Base-by-base conservation (phyloP, 2,113 vertebrate genomes). In the Bubalus kerabau region DNA sequence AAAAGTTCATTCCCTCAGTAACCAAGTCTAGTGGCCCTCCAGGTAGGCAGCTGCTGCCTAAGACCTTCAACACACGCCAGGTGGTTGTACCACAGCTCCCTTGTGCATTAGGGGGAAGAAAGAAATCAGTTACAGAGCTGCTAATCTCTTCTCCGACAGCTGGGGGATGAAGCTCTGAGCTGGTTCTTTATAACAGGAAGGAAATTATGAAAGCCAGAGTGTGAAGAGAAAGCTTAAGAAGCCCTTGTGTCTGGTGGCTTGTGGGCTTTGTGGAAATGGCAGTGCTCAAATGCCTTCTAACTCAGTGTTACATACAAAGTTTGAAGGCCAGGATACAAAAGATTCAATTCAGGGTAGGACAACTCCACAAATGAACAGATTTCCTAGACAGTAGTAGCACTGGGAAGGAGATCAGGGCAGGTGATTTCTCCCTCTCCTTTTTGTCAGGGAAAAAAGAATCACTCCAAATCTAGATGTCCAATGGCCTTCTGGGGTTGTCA, bases 31-130 rank as follows among this genome's bases (percentile, higher is more conserved):
- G 82, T n/a, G 76, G 95, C 56, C 46, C 24, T 52, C 43, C 95
- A 98, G 97, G 96, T 96, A 95, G 88, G 82, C 97, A 98, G 98
- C 98, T 98, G 98, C 84, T 95, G 90, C 48, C 94, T 28, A 5
- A 43, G 76, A 74, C 15, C 64, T 84, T 48, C 26, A 11, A 71
- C 84, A 50, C 40, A 94, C 14, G 92, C 97, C 97, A 98, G 98
- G 94, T 98, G 97, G 90, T 76, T 80, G 52, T 67, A 50, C 82
- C 32, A 1, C 50, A 94, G 91, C 64, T 96, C 97, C 94, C 95
- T 89, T 76, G 94, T 80, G 97, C 64, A 94, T 93, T 91, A 89
- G 40, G 19, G 32, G 95, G 83, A 98, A 98, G 97, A 94, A 97
- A 60, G 93, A 98, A 98, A 98, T 95, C 91, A 90, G 97, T 98